These are phyloP conservation scores for Hyperoodon ampullatus DNA, from an alignment of 2,113 vertebrate genomes.

Conservation along the genomic window DNA sequence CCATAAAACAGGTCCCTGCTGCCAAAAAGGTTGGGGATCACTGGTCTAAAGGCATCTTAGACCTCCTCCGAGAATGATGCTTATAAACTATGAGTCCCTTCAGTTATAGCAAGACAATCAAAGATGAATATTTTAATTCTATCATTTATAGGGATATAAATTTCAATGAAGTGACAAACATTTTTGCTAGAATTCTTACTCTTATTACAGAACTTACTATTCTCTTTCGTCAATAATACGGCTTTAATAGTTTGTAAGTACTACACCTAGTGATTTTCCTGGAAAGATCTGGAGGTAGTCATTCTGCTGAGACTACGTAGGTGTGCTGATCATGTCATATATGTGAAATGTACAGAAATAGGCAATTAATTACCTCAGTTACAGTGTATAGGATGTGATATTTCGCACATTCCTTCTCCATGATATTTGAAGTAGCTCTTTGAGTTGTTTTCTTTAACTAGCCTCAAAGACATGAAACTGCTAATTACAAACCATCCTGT, in stretches of 20 bases:
- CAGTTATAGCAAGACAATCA: slow-evolving; percentile 11
- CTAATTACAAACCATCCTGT: background rate
- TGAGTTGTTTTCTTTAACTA: background rate
- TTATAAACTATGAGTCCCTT: background rate
- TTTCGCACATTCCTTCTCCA: slow-evolving; percentile 24
- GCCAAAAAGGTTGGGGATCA: too few relatives aligned
- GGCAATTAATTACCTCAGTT: slow-evolving; percentile 40
- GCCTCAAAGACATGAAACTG: background rate
- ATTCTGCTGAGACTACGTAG: background rate
- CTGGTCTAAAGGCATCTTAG: background rate
- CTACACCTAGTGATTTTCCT: background rate
- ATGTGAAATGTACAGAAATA: slow-evolving; percentile 66
- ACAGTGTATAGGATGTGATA: slow-evolving; percentile 35
- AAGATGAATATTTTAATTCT: slow-evolving; percentile 33
- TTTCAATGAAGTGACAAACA: background rate
- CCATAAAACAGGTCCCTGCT: too few relatives aligned
- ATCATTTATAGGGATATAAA: background rate
- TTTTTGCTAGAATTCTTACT: background rate
- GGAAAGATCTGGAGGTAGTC: background rate
- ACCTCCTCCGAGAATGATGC: background rate
- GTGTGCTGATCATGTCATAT: slow-evolving; percentile 15
- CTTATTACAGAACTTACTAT: background rate
- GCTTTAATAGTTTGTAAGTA: background rate
- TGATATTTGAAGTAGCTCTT: background rate
- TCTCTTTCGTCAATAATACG: background rate